These are phyloP conservation scores for Paraplagusia blochii DNA, from an alignment of 2,113 vertebrate genomes.

Conservation along the genomic window DNA sequence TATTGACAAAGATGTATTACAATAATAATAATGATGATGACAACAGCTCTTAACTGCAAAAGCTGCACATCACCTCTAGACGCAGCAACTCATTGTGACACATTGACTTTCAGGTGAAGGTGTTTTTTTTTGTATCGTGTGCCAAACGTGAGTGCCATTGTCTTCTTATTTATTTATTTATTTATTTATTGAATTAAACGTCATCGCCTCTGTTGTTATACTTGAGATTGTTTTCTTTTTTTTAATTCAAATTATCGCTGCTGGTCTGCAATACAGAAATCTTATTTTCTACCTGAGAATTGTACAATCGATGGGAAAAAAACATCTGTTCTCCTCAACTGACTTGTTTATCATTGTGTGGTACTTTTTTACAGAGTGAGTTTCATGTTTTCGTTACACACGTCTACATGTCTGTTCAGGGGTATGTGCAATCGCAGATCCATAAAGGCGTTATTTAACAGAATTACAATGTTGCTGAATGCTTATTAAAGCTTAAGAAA, in stretches of 20 bases:
- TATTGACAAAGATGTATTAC: conserved; percentile 1
- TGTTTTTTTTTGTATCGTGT: conserved; percentile 50
- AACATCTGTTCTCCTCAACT: conserved; percentile 33
- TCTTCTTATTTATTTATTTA: conserved; percentile 19
- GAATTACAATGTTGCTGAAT: conserved; percentile 46
- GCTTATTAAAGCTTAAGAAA: conserved; percentile 66
- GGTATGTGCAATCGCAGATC: conserved; percentile 66
- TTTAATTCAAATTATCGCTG: conserved; percentile 18
- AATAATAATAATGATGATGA: conserved; percentile 12
- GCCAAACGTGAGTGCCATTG: conserved; percentile 66
- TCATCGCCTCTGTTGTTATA: conserved; percentile 9
- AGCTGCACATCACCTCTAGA: conserved; percentile 5
- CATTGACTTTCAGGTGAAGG: conserved; percentile 9
- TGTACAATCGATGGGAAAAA: conserved; percentile 49
- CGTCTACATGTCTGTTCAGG: conserved; percentile 57
- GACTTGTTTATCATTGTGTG: conserved; percentile 46
- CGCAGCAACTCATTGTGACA: conserved; percentile 27
- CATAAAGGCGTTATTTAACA: conserved; percentile 56
- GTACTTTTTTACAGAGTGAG: conserved; percentile 29
- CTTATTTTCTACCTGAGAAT: conserved; percentile 57
- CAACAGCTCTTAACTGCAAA: conserved; percentile 23
- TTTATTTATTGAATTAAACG: conserved; percentile 12
- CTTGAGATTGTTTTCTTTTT: not conserved
- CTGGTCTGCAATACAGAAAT: conserved; percentile 48
- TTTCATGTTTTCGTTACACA: conserved; percentile 39